A percentile compares a stretch with the other conserved stretches of the same genome.
Conservation (phyloP, 2,888 invertebrate species). For the Synanthedon formicaeformis region DNA sequence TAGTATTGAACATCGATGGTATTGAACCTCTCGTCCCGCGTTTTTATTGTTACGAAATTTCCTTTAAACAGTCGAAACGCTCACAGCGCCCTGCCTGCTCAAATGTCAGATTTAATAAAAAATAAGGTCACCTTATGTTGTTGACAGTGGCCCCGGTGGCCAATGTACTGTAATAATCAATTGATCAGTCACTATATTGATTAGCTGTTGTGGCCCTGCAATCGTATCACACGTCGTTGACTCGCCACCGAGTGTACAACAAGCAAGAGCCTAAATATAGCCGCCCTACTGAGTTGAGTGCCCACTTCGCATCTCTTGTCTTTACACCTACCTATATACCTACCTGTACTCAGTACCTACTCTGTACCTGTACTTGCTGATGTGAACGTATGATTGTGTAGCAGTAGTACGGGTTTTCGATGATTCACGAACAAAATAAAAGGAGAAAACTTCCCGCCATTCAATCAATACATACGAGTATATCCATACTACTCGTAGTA, state of each 20-base stretch:
- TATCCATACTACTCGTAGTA: too few relatives aligned
- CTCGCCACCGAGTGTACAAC: constrained; percentile 24
- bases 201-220: constrained; percentile 36
- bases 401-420: too few relatives aligned
- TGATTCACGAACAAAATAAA: too few relatives aligned
- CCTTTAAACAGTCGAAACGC: constrained; percentile 6
- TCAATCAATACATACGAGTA: too few relatives aligned
- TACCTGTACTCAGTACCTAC: background rate
- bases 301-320: constrained; percentile 4
- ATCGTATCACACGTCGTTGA: constrained; percentile 45
- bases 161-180: constrained; percentile 40
- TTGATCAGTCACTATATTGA: constrained; percentile 39
- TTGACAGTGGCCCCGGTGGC: constrained; percentile 35
- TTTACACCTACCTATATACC: background rate
- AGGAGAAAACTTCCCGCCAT: too few relatives aligned
- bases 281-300: constrained; percentile 23
- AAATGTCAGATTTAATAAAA: constrained; percentile 30
- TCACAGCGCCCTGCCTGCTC: constrained; percentile 5
- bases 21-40: too few relatives aligned
- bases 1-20: too few relatives aligned
- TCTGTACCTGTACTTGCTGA: too few relatives aligned
- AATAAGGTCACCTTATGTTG: constrained; percentile 25
- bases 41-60: background rate
- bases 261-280: constrained; percentile 47
- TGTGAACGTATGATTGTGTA: too few relatives aligned